Percentiles rank a stretch among this genome's conserved stretches.
Evolutionary conservation across 2,797 vertebrate genomes (phyloP).

Genomic region (Parauchenoglanis ngamensis): DNA sequence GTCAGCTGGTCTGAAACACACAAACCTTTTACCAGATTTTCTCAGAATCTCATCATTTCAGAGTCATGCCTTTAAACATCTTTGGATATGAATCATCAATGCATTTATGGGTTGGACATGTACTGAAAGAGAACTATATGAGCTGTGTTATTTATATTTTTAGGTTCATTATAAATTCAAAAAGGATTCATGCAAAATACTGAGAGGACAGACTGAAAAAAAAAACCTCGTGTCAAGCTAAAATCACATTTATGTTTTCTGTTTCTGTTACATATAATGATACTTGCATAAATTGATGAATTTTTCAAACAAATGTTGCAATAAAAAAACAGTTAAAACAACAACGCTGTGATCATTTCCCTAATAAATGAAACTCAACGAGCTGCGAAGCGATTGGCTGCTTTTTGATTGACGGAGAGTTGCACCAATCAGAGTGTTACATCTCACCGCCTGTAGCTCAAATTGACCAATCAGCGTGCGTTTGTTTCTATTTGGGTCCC

Average conservation of each 20-base stretch:
- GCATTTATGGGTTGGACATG: neutral
- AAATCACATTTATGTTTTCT: neutral
- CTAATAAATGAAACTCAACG: neutral
- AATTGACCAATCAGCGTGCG: conserved; percentile 58
- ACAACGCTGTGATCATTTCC: no score
- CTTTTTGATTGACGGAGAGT: conserved; percentile 42
- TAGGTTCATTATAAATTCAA: neutral
- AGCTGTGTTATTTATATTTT: neutral
- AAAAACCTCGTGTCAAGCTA: no score
- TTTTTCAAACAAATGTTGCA: neutral
- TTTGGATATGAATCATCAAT: neutral
- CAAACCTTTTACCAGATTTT: neutral
- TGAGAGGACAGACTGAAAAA: neutral
- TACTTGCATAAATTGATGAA: no score
- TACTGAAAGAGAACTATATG: neutral
- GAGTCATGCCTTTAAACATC: neutral
- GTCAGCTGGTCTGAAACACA: conserved; percentile 28
- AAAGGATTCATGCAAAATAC: neutral
- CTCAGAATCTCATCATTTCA: neutral
- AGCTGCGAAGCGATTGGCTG: neutral
- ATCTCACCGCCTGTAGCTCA: conserved; percentile 39
- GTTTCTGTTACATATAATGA: neutral
- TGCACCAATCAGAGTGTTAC: conserved; percentile 56
- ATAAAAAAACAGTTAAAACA: neutral
- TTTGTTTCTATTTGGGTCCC: conserved; percentile 36